Evolutionary conservation across 2,888 invertebrate genomes (phyloP), one percentile per base, ranked within the genome.

Genomic region (Pristionchus fissidentatus): DNA sequence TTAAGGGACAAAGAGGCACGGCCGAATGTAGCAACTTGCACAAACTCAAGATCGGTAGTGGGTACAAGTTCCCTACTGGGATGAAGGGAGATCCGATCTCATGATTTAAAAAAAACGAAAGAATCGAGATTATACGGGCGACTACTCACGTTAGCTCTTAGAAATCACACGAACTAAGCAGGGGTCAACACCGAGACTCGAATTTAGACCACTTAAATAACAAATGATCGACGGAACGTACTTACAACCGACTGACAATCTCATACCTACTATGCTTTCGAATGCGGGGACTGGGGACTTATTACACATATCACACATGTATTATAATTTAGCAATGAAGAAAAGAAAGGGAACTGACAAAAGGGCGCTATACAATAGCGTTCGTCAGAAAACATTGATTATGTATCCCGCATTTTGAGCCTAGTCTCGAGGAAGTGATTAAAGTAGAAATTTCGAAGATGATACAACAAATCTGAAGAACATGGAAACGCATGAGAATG

Each of bases 181-280:
- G 79, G 79, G 79, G 79, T 79, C 79, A 15, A 38, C 79, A 79
- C 55, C 79, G 55, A 73, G n/a, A 49, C 75, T 46, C n/a, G 46
- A 75, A 26, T 46, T 32, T 43, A 38, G 26, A 73, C 26, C 41
- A 73, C n/a, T 15, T 43, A 10, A 49, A 15, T 15, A 15, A 77
- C 52, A 77, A 15, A 52, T 49, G 77, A 52, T 46, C 35, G 78
- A 55, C 13, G 49, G 7, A 46, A 79, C 0, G 41, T 41, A 77
- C 32, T 32, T 77, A 77, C 75, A 49, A 77, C 75, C 75, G 49
- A 77, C 32, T 77, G 75, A 77, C 49, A 77, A 77, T 77, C 49
- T 75, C 75, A 75, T 46, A 79, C 57, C 79, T 57, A 79, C 79
- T 79, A 79, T 79, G 79, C 79, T 57, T 57, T 79, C 32, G 62